Conservation (phyloP, 2,113 vertebrate species). For the Irena cyanogastra region DNA sequence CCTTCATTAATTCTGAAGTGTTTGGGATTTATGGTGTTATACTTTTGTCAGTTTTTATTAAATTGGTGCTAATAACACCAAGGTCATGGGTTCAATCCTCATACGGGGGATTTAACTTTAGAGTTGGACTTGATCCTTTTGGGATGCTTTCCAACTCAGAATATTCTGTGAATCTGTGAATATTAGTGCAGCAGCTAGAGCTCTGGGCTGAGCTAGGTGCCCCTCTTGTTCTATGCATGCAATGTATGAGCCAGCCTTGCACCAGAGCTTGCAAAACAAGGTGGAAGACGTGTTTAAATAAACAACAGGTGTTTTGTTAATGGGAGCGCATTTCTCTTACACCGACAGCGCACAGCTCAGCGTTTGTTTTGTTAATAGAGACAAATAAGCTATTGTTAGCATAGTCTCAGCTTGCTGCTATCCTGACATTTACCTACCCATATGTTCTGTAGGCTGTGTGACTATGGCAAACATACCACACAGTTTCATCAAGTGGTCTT, state of each 20-base stretch:
- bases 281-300: constrained; percentile 29
- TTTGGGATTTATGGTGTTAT: neutral
- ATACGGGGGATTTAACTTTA: neutral
- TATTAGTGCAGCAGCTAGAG: neutral
- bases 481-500: neutral
- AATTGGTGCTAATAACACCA: neutral
- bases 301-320: constrained; percentile 35
- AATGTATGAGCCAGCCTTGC: neutral
- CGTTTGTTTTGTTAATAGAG: constrained; percentile 42
- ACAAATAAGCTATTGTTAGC: constrained; percentile 13
- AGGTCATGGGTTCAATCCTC: neutral
- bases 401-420: neutral
- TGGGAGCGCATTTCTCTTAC: constrained; percentile 1
- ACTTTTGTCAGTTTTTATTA: neutral
- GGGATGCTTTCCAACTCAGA: neutral
- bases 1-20: neutral
- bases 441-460: neutral
- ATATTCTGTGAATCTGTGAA: neutral
- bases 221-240: neutral
- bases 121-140: neutral
- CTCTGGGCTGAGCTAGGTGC: neutral
- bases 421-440: neutral
- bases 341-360: neutral
- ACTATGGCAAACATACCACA: neutral
- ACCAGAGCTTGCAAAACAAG: neutral